Evolutionary conservation across 2,888 invertebrate species (phyloP).

Genomic region (Euspilapteryx auroguttella): DNA sequence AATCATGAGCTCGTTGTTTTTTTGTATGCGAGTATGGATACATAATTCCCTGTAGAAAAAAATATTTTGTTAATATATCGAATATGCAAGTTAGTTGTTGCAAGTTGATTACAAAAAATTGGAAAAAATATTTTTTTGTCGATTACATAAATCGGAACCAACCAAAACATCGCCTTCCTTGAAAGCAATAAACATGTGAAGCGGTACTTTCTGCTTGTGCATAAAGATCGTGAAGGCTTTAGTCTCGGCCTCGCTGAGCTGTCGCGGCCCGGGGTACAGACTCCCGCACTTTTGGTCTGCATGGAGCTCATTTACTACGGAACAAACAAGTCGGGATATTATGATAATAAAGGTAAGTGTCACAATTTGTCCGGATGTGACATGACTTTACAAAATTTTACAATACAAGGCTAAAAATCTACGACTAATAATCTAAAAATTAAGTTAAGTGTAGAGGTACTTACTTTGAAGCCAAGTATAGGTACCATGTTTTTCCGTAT

Average conservation of each 20-base stretch:
- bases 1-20: slow-evolving; percentile 33
- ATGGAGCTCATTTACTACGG: slow-evolving; percentile 31
- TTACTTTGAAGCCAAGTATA: too few relatives aligned
- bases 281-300: slow-evolving; percentile 38
- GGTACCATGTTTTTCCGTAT: too few relatives aligned
- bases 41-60: slow-evolving; percentile 34
- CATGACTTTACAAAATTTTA: too few relatives aligned
- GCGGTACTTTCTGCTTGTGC: slow-evolving; percentile 17
- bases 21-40: slow-evolving; percentile 49
- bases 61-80: slow-evolving; percentile 3
- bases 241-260: slow-evolving; percentile 44
- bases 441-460: too few relatives aligned
- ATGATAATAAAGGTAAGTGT: too few relatives aligned
- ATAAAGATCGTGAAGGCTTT: slow-evolving; percentile 29
- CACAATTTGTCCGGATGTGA: too few relatives aligned
- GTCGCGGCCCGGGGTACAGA: slow-evolving; percentile 34
- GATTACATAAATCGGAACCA: slow-evolving; percentile 12
- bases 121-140: too few relatives aligned
- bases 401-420: too few relatives aligned
- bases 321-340: neutral
- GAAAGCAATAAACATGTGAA: slow-evolving; percentile 35
- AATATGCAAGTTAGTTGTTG: too few relatives aligned
- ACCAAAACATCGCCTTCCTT: slow-evolving; percentile 47
- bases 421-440: too few relatives aligned
- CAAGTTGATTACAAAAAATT: too few relatives aligned